Evolutionary conservation across 2,113 vertebrate species (phyloP), one percentile per base, ranked within the genome.

Genomic region (Triplophysa tibetana): DNA sequence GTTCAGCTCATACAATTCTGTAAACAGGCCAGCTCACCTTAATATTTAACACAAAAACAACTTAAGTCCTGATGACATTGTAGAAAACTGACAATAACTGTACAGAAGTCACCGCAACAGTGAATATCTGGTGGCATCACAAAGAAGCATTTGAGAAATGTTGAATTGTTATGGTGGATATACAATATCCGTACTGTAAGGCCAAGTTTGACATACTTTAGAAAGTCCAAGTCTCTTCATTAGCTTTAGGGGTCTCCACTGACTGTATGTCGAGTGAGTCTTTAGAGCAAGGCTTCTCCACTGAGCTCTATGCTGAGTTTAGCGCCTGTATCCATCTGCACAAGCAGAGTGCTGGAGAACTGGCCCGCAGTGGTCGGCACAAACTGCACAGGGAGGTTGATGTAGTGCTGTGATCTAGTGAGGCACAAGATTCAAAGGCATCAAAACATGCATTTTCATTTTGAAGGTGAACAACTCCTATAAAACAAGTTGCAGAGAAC

Each of bases 321-420:
- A 86, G 80, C 88, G 80, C 89, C 91, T 82, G 89, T 91, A 66
- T 90, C 87, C 1, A 92, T 92, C 82, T 95, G 90, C 84, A 96
- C 90, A 65, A 94, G 48, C 2, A 99, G 93, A 67, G 92, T 52
- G 75, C 91, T 91, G 75, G 93, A 89, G 85, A 95, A 95, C 58
- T 45, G 80, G 85, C 97, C 98, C 41, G 86, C 82, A 1, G 88
- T 41, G 16, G 79, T 87, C 17, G 98, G 97, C 86, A 89, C 95
- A 93, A 98, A 99, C 85, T 95, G 95, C 88, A 99, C 94, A 0
- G 98, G 97, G 43, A 99, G 93, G 72, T 96, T 96, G 91, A 98
- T 95, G 84, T 96, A 99, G 87, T 98, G 96, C 74, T 93, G 94
- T 10, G 94, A 91, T 85, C 98, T 99, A 87, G 0, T 23, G 13